These are phyloP conservation scores for Saccostrea glomerata DNA, from an alignment of 1,140 invertebrate species.

Conservation along the genomic window DNA sequence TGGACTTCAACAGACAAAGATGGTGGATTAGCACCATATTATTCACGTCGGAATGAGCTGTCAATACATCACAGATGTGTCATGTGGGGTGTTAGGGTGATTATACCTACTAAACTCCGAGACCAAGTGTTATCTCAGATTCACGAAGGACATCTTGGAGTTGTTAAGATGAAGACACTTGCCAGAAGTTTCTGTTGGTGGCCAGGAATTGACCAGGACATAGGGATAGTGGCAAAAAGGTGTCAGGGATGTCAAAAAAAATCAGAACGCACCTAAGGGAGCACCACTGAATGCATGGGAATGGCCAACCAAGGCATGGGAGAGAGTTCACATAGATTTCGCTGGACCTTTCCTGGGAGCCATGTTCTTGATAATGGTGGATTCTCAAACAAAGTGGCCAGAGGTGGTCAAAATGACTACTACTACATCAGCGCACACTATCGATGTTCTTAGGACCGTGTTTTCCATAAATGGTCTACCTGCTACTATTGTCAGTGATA, in stretches of 20 bases:
- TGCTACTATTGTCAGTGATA: slow-evolving; percentile 77
- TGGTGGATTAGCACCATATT: no score
- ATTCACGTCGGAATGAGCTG: no score
- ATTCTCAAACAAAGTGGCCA: slow-evolving; percentile 79
- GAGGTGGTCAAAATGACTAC: slow-evolving; percentile 77
- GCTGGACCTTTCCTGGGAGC: slow-evolving; percentile 75
- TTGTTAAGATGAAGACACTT: slow-evolving; percentile 81
- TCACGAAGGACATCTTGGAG: slow-evolving; percentile 80
- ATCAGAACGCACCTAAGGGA: slow-evolving; percentile 34
- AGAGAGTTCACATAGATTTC: slow-evolving; percentile 73
- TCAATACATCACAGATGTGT: no score
- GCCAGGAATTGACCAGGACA: slow-evolving; percentile 79
- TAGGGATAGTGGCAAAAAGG: slow-evolving; percentile 74
- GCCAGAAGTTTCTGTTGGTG: slow-evolving; percentile 81
- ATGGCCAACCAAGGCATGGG: slow-evolving; percentile 51
- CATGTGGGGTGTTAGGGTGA: slow-evolving; percentile 52
- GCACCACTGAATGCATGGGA: slow-evolving; percentile 57
- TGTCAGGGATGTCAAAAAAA: slow-evolving; percentile 78
- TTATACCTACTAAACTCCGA: slow-evolving; percentile 78
- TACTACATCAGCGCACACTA: slow-evolving; percentile 60
- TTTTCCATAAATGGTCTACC: slow-evolving; percentile 78
- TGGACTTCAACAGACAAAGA: no score
- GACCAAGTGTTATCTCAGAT: slow-evolving; percentile 60
- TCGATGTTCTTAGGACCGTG: slow-evolving; percentile 66
- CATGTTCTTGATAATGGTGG: slow-evolving; percentile 78